Evolutionary conservation across 30 jellyfish, hydroid and myxozoan genomes (phyloP), one percentile per base, ranked within the genome.

Genomic region (Chrysaora quinquecirrha): DNA sequence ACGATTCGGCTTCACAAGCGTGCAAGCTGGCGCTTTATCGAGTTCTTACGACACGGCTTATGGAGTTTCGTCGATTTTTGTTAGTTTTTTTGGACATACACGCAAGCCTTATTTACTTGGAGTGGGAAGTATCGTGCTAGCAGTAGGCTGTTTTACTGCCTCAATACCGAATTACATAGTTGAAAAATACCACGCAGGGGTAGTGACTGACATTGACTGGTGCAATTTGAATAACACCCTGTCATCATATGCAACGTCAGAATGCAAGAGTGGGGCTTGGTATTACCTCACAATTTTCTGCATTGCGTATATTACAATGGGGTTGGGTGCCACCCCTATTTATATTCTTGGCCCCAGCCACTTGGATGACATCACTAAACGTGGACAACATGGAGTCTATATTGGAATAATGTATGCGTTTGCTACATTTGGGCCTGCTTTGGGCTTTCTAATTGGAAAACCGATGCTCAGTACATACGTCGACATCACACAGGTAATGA

Each of bases 341-440:
- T 89, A 94, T 47, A 89, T 96, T 7, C 94, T 94, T 25, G 97
- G 95, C 4, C 96, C 97, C 16, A 87, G 97, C 35, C 97, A 87
- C 78, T 23, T 94, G 48, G 95, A 89, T 23, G 97, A 94, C 62
- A 89, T 84, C 73, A 88, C 99, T 25, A 43, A 72, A 34, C 66
- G 97, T 30, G 97, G 97, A 20, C 97, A 88, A 50, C 78, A 86
- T 71, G 93, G 97, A 1, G 62, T 88, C 24, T 94, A 87, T 64
- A 34, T 84, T 32, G 97, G 97, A 16, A 80, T 94, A 0, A 73
- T 69, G 87, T 94, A 94, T 35, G 95, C 97, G 0, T 90, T 75
- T 61, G 97, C 97, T 1, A 96, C 96, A 18, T 11, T 94, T 49
- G 99, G 99, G 24, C 99, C 99, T 23, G 99, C 99, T 16, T 46